Conservation (phyloP, 2,888 invertebrate species). For the Pterostichus madidus region DNA sequence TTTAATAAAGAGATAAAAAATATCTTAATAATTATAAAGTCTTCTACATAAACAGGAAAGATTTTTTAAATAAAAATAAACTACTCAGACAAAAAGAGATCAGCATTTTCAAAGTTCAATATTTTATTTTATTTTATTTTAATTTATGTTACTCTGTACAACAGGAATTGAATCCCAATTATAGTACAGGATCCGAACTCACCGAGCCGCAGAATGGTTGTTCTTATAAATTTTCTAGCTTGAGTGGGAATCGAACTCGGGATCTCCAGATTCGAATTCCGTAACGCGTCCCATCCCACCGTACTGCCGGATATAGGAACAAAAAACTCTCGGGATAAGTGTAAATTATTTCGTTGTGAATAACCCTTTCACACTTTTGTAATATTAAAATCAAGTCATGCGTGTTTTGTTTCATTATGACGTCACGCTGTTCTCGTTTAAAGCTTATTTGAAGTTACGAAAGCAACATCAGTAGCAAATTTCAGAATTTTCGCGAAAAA, state of each 20-base stretch:
- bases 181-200: too few species aligned
- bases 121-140: too few species aligned
- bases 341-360: slow-evolving; percentile 6
- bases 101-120: slow-evolving; percentile 4
- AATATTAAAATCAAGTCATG: neutral
- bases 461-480: neutral
- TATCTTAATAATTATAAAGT: too few species aligned
- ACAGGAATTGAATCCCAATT: too few species aligned
- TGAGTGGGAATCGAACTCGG: too few species aligned
- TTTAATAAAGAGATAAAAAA: slow-evolving; percentile 10
- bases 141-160: too few species aligned
- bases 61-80: slow-evolving; percentile 7
- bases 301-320: too few species aligned
- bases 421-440: neutral
- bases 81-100: neutral
- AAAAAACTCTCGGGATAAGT: neutral
- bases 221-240: too few species aligned
- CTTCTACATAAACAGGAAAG: neutral
- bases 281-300: too few species aligned
- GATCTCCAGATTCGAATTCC: too few species aligned
- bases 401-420: neutral
- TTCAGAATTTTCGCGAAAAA: neutral
- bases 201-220: too few species aligned
- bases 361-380: neutral
- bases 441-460: neutral